phyloP scores from a whole-genome alignment of 1,140 invertebrate genomes.

The Meloidogyne exigua region DNA sequence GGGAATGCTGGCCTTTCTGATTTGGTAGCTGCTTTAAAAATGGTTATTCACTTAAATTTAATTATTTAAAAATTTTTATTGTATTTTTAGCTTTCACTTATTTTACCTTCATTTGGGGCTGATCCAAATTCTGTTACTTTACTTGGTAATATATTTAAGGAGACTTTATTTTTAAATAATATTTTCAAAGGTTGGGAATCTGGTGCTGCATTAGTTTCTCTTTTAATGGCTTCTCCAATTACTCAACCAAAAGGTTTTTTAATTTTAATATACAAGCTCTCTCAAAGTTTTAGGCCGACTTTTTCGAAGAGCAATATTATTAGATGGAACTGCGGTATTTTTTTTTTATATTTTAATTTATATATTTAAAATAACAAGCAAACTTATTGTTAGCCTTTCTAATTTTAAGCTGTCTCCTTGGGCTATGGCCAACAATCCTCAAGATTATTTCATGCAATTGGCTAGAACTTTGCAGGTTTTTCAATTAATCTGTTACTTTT shows the following conservation, averaged over 20 bases:
- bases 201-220: slow-evolving; percentile 58
- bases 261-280: too few species aligned
- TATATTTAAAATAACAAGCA: not conserved
- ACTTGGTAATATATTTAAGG: slow-evolving; percentile 52
- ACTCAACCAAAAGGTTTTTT: slow-evolving; percentile 54
- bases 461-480: slow-evolving; percentile 51
- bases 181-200: slow-evolving; percentile 54
- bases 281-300: slow-evolving; percentile 44
- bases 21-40: slow-evolving; percentile 63
- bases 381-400: not conserved
- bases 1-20: slow-evolving; percentile 61
- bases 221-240: slow-evolving; percentile 63
- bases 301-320: slow-evolving; percentile 57
- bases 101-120: slow-evolving; percentile 64
- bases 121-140: slow-evolving; percentile 65
- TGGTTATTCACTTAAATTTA: slow-evolving; percentile 53
- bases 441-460: slow-evolving; percentile 56
- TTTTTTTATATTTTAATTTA: too few species aligned
- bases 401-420: slow-evolving; percentile 50
- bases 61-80: slow-evolving; percentile 8
- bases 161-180: slow-evolving; percentile 10
- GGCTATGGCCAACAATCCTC: slow-evolving; percentile 58
- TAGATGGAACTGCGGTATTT: slow-evolving; percentile 59
- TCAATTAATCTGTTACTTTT: too few species aligned
- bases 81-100: slow-evolving; percentile 13